These are phyloP conservation scores for Ceratosolen solmsi DNA, from an alignment of 1,140 invertebrate genomes.

Conservation along the genomic window DNA sequence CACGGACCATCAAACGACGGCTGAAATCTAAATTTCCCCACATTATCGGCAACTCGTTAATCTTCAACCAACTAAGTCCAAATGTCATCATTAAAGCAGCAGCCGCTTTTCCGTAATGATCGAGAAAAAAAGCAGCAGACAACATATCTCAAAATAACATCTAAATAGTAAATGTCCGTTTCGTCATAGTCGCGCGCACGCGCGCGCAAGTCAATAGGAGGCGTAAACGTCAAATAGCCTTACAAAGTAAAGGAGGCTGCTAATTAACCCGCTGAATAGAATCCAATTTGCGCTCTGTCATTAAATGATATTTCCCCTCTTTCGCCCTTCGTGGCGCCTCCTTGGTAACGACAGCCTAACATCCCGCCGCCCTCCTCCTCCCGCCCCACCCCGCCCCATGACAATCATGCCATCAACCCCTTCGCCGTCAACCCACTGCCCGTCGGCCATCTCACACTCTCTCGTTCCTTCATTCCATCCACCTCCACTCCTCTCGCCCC, in stretches of 20 bases:
- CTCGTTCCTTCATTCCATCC: not conserved
- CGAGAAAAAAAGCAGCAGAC: no score
- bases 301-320: conserved; percentile 48
- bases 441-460: not conserved
- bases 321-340: not conserved
- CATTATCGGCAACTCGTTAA: not conserved
- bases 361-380: not conserved
- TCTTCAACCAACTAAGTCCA: not conserved
- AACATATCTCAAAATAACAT: not conserved
- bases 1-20: not conserved
- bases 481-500: not conserved
- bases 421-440: not conserved
- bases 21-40: not conserved
- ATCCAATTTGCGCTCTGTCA: conserved; percentile 52
- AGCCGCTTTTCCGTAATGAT: not conserved
- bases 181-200: not conserved
- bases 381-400: not conserved
- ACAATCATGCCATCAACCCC: not conserved
- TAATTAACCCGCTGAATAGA: conserved; percentile 51
- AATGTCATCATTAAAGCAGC: not conserved
- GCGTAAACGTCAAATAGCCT: conserved; percentile 36
- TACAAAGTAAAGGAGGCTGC: conserved; percentile 49
- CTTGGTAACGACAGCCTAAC: not conserved
- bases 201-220: conserved; percentile 18
- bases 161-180: conserved; percentile 11